A percentile compares a stretch with the other conserved stretches of the same genome.
Conservation (phyloP, 2,797 vertebrate species). For the Mus minutoides region DNA sequence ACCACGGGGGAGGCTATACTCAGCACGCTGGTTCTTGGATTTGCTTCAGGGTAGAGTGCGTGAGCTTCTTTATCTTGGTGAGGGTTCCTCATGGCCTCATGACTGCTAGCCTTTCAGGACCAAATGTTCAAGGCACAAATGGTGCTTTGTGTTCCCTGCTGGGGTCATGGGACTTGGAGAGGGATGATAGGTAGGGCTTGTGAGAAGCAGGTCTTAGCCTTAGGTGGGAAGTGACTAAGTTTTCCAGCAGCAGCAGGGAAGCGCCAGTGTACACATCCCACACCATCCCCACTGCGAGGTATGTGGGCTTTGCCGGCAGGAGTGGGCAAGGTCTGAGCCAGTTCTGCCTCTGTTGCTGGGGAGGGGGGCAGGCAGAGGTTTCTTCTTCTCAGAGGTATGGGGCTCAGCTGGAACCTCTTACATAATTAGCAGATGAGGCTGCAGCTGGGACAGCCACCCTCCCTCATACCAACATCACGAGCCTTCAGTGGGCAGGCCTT, state of each 20-base stretch:
- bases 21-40: rapidly evolving
- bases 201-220: neutral
- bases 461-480: conserved; percentile 61
- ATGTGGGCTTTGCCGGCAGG: neutral
- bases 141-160: neutral
- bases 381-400: neutral
- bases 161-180: neutral
- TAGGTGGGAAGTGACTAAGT: neutral
- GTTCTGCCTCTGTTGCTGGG: neutral
- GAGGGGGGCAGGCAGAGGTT: rapidly evolving
- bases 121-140: neutral
- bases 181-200: neutral
- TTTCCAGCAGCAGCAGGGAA: neutral
- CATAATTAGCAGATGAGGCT: conserved; percentile 67
- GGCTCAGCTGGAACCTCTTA: conserved; percentile 33
- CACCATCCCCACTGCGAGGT: neutral
- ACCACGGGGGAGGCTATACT: neutral
- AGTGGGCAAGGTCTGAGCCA: neutral
- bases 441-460: conserved; percentile 21
- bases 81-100: neutral
- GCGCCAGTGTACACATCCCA: neutral
- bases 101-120: neutral
- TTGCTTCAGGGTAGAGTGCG: neutral
- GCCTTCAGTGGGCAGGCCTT: conserved; percentile 61
- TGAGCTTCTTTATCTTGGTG: neutral